phyloP scores from a whole-genome alignment of 1,140 invertebrate species.

The Dermatophagoides farinae region DNA sequence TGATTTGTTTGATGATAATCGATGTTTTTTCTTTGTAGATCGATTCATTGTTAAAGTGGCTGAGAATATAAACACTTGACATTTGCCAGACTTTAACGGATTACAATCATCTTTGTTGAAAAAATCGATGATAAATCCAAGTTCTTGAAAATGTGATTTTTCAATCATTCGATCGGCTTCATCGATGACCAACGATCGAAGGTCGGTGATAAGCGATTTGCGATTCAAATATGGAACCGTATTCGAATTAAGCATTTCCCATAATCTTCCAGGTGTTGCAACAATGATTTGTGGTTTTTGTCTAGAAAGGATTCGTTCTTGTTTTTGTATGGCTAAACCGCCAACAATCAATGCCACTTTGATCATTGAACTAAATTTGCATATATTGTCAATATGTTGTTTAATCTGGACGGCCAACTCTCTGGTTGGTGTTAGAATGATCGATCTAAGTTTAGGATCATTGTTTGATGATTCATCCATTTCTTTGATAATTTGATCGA shows the following conservation, averaged over 20 bases:
- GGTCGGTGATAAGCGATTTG: slow-evolving; percentile 19
- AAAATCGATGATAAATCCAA: slow-evolving; percentile 54
- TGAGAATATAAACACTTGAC: slow-evolving; percentile 93
- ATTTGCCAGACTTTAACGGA: slow-evolving; percentile 15
- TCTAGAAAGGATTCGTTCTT: slow-evolving; percentile 56
- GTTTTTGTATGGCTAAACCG: slow-evolving; percentile 72
- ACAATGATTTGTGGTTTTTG: slow-evolving; percentile 71
- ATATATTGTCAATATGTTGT: slow-evolving; percentile 53
- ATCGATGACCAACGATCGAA: slow-evolving; percentile 73
- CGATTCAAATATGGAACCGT: neutral
- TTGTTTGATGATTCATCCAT: slow-evolving; percentile 8
- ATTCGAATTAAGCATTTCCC: slow-evolving; percentile 63
- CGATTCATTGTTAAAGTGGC: slow-evolving; percentile 73
- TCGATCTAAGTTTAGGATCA: slow-evolving; percentile 27
- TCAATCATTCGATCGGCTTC: slow-evolving; percentile 98
- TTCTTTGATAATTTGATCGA: slow-evolving; percentile 54
- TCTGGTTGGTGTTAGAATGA: slow-evolving; percentile 80
- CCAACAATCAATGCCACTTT: slow-evolving; percentile 58
- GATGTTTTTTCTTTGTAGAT: slow-evolving; percentile 28
- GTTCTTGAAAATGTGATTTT: slow-evolving; percentile 82
- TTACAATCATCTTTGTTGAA: slow-evolving; percentile 27
- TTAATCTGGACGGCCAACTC: slow-evolving; percentile 85
- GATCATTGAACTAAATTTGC: slow-evolving; percentile 49
- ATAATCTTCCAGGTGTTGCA: slow-evolving; percentile 81
- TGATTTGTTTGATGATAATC: slow-evolving; percentile 13